Conservation (phyloP, 2,113 vertebrate species). For the Chaetorhynchus papuensis region DNA sequence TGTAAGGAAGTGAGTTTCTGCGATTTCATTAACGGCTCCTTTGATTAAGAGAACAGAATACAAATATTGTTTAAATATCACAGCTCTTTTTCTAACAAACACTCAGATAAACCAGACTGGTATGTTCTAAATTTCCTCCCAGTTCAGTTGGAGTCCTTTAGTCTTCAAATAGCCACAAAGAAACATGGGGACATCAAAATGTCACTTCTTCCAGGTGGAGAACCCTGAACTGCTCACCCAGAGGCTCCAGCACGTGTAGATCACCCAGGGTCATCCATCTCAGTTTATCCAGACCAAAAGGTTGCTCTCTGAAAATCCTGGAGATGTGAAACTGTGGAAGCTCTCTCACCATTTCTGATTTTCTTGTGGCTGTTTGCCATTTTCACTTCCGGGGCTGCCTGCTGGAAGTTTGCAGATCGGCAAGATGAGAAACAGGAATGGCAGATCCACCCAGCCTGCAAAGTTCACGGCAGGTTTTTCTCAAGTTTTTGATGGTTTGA, state of each 20-base stretch:
- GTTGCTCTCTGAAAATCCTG: background rate
- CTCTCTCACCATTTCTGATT: background rate
- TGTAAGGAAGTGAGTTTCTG: background rate
- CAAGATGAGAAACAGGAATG: background rate
- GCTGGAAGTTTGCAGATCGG: background rate
- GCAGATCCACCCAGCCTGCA: background rate
- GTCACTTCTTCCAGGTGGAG: background rate
- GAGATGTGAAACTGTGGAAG: background rate
- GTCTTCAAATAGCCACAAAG: background rate
- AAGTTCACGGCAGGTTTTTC: background rate
- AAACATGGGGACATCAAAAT: background rate
- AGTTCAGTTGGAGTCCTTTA: background rate
- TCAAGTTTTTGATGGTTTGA: constrained; percentile 8
- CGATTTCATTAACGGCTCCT: background rate
- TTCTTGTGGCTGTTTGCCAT: background rate
- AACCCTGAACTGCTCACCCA: background rate
- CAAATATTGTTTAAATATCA: background rate
- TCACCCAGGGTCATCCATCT: background rate
- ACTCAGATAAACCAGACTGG: background rate
- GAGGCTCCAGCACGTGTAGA: background rate
- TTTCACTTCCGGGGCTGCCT: background rate
- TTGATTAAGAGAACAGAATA: background rate
- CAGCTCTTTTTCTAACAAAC: background rate
- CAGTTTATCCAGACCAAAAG: background rate
- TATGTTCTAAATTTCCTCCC: background rate